Conservation (phyloP, 2,797 vertebrate species). For the Vespertilio murinus region DNA sequence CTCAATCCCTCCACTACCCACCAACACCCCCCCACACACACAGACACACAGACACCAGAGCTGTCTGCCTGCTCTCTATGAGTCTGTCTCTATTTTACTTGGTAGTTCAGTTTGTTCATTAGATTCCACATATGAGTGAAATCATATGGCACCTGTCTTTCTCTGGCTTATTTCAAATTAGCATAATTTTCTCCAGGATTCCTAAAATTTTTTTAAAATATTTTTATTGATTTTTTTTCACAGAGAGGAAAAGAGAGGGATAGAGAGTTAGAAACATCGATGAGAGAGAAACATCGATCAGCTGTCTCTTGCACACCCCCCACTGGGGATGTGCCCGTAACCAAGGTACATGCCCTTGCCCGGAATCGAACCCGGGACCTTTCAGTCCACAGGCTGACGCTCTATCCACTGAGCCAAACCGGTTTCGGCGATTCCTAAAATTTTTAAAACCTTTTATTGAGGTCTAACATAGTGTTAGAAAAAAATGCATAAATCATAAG, state of each 20-base stretch:
- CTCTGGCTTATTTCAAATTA: neutral
- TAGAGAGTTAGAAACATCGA: too few relatives aligned
- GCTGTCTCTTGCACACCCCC: too few relatives aligned
- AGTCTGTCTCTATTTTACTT: neutral
- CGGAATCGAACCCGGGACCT: too few relatives aligned
- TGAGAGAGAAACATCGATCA: too few relatives aligned
- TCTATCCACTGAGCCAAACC: too few relatives aligned
- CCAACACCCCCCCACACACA: neutral
- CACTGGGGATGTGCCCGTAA: too few relatives aligned
- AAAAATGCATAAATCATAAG: neutral
- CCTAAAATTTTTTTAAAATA: neutral
- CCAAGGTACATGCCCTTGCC: too few relatives aligned
- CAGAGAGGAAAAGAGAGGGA: too few relatives aligned
- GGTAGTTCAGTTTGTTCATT: neutral
- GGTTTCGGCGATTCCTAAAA: neutral
- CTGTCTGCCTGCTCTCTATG: neutral
- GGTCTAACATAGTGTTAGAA: neutral
- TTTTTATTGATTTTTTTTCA: conserved; percentile 3
- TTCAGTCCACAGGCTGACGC: too few relatives aligned
- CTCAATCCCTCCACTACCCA: neutral
- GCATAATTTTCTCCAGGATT: neutral
- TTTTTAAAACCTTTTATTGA: neutral
- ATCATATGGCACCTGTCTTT: neutral
- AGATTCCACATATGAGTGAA: neutral
- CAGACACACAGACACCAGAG: neutral